phyloP scores from a whole-genome alignment of 2,888 invertebrate genomes.

The Ectemnius continuus region DNA sequence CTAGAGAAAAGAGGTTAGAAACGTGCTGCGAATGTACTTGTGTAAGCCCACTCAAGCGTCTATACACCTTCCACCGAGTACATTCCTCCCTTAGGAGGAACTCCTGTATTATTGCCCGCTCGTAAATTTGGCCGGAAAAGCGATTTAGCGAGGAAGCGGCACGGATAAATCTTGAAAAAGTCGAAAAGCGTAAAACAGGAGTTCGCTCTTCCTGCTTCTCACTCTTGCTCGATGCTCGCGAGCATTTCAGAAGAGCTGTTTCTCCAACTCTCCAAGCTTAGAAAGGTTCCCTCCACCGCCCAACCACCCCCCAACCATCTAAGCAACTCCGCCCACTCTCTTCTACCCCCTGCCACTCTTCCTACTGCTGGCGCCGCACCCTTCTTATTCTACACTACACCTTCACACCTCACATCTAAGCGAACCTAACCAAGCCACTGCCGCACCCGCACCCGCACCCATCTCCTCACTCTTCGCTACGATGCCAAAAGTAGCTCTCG shows the following conservation, averaged over 20 bases:
- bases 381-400: neutral
- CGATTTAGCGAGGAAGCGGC: conserved; percentile 77
- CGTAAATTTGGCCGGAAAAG: conserved; percentile 77
- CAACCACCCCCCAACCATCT: no score
- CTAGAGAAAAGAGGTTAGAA: conserved; percentile 66
- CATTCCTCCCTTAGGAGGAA: conserved; percentile 15
- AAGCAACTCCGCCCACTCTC: neutral
- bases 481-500: neutral
- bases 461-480: neutral
- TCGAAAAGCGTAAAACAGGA: conserved; percentile 76
- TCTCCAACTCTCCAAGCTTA: no score
- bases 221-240: no score
- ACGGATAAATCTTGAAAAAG: conserved; percentile 77
- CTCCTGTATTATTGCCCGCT: conserved; percentile 74
- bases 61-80: conserved; percentile 14
- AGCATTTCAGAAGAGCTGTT: conserved; percentile 7
- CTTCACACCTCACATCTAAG: neutral
- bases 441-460: no score
- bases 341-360: neutral
- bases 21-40: conserved; percentile 72
- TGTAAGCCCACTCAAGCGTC: conserved; percentile 48
- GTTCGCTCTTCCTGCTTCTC: conserved; percentile 19
- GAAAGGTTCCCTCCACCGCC: no score
- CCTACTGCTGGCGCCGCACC: neutral
- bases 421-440: no score